phyloP scores from a whole-genome alignment of 2,797 vertebrate species.

The Saxicola maurus region DNA sequence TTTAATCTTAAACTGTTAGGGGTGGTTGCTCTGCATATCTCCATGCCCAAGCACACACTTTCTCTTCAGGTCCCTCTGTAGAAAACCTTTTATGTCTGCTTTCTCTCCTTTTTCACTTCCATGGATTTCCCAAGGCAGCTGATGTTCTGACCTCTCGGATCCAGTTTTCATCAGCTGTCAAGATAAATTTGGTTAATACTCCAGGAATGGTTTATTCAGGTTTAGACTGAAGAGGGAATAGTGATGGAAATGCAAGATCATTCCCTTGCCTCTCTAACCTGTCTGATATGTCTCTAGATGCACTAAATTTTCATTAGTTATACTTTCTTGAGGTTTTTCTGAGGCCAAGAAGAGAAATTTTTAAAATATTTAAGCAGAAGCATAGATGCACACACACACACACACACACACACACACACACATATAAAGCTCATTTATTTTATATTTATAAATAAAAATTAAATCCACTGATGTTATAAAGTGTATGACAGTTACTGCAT shows the following conservation, averaged over 20 bases:
- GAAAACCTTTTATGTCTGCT: neutral
- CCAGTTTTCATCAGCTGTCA: slow-evolving; percentile 66
- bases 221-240: slow-evolving; percentile 20
- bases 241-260: neutral
- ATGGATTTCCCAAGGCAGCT: slow-evolving; percentile 50
- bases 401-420: accelerated
- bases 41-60: neutral
- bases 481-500: neutral
- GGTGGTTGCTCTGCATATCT: neutral
- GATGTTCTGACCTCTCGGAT: slow-evolving; percentile 57
- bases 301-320: neutral
- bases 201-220: slow-evolving; percentile 29
- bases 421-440: neutral
- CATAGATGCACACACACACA: accelerated
- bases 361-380: neutral
- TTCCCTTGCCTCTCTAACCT: neutral
- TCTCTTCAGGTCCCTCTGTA: neutral
- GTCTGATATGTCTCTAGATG: neutral
- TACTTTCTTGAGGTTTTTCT: neutral
- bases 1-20: neutral
- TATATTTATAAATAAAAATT: neutral
- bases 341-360: neutral
- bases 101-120: slow-evolving; percentile 21
- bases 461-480: neutral
- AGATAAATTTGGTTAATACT: slow-evolving; percentile 59